Percentiles rank a stretch among this genome's conserved stretches.
These are phyloP conservation scores for Apotomis turbidana DNA, from an alignment of 2,888 invertebrate species.

Conservation along the genomic window DNA sequence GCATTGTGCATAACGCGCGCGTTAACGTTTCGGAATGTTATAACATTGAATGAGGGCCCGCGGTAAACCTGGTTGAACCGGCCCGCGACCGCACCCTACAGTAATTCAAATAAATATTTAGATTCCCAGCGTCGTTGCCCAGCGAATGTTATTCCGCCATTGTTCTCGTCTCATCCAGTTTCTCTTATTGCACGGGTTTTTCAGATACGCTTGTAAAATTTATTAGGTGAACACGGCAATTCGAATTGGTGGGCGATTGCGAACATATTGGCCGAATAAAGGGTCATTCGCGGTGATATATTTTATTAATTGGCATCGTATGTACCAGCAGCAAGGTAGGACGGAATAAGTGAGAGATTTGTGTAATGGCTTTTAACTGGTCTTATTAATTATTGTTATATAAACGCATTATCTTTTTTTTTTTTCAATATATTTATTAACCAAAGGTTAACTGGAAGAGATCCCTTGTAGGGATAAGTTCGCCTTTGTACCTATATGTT, in stretches of 20 bases:
- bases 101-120: conserved; percentile 68
- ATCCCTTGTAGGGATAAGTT: too few species aligned
- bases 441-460: too few species aligned
- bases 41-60: conserved; percentile 17
- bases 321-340: conserved; percentile 11
- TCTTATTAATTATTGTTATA: background rate
- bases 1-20: background rate
- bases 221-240: conserved; percentile 57
- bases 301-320: conserved; percentile 39
- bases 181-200: conserved; percentile 55
- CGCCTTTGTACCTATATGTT: too few species aligned
- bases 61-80: conserved; percentile 43
- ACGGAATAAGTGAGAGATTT: conserved; percentile 10
- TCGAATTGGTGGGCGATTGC: conserved; percentile 51
- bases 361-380: background rate
- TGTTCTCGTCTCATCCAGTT: conserved; percentile 58
- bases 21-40: conserved; percentile 2
- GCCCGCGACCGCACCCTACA: conserved; percentile 44
- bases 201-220: conserved; percentile 56
- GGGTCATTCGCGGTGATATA: conserved; percentile 38
- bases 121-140: conserved; percentile 59
- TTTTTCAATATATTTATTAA: too few species aligned
- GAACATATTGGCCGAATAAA: conserved; percentile 44
- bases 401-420: too few species aligned
- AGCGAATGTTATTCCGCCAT: conserved; percentile 61